A percentile compares a stretch with the other conserved stretches of the same genome.
Evolutionary conservation across 2,113 vertebrate genomes (phyloP).

Genomic region (Bos javanicus): DNA sequence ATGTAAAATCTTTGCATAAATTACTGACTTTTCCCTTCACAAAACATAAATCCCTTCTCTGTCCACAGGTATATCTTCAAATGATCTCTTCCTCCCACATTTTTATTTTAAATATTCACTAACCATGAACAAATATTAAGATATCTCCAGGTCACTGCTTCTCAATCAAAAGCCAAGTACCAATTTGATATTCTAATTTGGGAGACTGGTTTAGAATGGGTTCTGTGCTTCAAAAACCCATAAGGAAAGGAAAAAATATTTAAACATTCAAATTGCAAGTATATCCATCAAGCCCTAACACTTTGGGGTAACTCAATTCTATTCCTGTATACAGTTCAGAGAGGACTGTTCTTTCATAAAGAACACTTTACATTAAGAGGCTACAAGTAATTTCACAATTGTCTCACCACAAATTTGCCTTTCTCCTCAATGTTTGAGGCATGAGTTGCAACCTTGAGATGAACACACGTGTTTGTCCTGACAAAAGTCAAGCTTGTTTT

Average conservation of each 20-base stretch:
- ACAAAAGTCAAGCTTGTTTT: not conserved
- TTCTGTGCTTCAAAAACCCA: slow-evolving; percentile 3
- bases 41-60: not conserved
- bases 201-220: not conserved
- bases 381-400: not conserved
- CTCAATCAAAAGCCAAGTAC: not conserved
- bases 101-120: not conserved
- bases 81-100: not conserved
- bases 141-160: not conserved
- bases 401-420: not conserved
- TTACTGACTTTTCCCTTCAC: not conserved
- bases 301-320: not conserved
- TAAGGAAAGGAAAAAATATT: not conserved
- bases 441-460: not conserved
- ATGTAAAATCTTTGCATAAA: not conserved
- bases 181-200: not conserved
- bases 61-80: not conserved
- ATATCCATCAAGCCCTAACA: not conserved
- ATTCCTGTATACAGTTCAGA: not conserved
- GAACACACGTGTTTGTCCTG: not conserved
- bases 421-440: not conserved
- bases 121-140: not conserved
- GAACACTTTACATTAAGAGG: not conserved
- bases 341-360: not conserved
- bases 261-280: slow-evolving; percentile 3